phyloP scores from a whole-genome alignment of 1,140 invertebrate species.

The Tribolium madens region DNA sequence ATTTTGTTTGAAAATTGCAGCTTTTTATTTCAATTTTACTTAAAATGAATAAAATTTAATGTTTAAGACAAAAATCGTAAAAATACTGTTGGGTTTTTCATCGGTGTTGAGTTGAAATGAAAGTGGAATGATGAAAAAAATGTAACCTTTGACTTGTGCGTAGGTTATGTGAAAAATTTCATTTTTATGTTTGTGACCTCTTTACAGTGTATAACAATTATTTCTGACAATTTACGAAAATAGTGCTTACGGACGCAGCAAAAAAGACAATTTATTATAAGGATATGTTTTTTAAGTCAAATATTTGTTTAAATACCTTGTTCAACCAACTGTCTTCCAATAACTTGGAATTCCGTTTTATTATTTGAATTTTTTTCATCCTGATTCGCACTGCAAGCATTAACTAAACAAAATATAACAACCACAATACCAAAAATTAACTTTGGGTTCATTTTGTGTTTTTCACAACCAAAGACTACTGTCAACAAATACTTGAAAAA shows the following conservation, averaged over 20 bases:
- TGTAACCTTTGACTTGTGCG: background rate
- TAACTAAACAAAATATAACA: conserved; percentile 1
- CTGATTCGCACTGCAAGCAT: background rate
- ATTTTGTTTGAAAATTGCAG: too few species aligned
- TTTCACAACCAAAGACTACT: background rate
- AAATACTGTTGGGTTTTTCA: background rate
- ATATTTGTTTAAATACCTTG: conserved; percentile 48
- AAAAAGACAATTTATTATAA: background rate
- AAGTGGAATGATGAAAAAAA: background rate
- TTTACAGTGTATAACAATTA: background rate
- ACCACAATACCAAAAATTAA: background rate
- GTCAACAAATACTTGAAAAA: conserved; percentile 2
- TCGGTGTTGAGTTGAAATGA: background rate
- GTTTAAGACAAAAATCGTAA: background rate
- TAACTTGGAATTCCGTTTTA: conserved; percentile 13
- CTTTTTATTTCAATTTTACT: too few species aligned
- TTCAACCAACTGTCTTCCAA: conserved; percentile 50
- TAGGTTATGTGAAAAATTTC: background rate
- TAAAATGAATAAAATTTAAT: background rate
- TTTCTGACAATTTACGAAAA: too few species aligned
- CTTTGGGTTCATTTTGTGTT: background rate
- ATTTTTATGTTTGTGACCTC: background rate
- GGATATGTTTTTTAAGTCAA: background rate
- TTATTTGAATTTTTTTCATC: conserved; percentile 3
- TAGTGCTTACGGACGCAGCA: too few species aligned